Evolutionary conservation across 1,140 invertebrate species (phyloP).

Genomic region (Pygmarrhopalites habei): DNA sequence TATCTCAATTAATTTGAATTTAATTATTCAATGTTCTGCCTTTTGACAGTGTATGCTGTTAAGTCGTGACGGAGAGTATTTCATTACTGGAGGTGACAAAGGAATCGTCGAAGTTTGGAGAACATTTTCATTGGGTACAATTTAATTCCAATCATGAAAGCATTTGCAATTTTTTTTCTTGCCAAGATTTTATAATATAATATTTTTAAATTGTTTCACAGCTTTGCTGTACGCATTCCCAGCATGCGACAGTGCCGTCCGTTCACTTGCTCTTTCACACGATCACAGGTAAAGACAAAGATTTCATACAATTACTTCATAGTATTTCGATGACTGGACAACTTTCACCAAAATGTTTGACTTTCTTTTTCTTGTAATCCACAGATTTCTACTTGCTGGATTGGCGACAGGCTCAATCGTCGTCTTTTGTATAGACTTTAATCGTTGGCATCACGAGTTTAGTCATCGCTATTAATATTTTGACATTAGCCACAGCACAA

Average conservation of each 20-base stretch:
- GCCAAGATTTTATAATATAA: no score
- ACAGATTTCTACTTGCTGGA: slow-evolving; percentile 90
- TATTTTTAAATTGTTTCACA: no score
- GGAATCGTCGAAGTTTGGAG: slow-evolving; percentile 97
- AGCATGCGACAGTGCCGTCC: slow-evolving; percentile 85
- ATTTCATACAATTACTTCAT: slow-evolving; percentile 7
- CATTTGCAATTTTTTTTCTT: no score
- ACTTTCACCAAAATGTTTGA: no score
- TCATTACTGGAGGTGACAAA: slow-evolving; percentile 92
- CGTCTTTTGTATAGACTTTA: slow-evolving; percentile 99
- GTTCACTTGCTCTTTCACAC: slow-evolving; percentile 86
- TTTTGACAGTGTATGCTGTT: slow-evolving; percentile 75
- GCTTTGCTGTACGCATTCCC: slow-evolving; percentile 95
- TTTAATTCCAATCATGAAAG: no score
- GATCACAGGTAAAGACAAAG: slow-evolving; percentile 96
- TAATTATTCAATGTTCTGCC: not conserved
- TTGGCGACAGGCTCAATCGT: slow-evolving; percentile 94
- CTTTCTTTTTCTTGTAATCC: slow-evolving; percentile 39
- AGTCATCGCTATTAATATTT: slow-evolving; percentile 59
- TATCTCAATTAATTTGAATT: no score
- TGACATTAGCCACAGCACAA: not conserved
- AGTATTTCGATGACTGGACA: not conserved
- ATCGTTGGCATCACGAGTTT: slow-evolving; percentile 98
- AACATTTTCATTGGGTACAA: slow-evolving; percentile 93
- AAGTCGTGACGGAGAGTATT: slow-evolving; percentile 95